Evolutionary conservation across 2,113 vertebrate species (phyloP).

Genomic region (Copsychus sechellarum): DNA sequence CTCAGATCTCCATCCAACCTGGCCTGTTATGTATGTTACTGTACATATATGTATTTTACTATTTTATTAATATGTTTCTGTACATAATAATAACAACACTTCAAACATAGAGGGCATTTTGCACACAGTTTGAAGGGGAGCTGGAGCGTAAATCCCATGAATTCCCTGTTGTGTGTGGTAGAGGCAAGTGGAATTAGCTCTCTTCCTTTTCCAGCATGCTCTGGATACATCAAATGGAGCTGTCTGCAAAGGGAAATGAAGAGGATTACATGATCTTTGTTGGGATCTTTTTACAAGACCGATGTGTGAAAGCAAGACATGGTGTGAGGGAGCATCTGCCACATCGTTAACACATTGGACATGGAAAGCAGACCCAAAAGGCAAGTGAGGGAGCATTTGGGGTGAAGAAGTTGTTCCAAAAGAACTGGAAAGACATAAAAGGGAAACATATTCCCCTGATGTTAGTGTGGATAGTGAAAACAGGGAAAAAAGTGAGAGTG

Average conservation of each 20-base stretch:
- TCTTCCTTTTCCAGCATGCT: constrained; percentile 7
- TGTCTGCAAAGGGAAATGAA: not conserved
- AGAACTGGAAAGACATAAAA: not conserved
- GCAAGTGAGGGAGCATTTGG: accelerated
- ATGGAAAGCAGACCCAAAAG: not conserved
- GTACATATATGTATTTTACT: not conserved
- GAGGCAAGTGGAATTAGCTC: not conserved
- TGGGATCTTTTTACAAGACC: not conserved
- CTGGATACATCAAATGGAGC: not conserved
- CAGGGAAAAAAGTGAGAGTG: not conserved
- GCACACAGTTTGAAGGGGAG: not conserved
- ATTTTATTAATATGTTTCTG: not conserved
- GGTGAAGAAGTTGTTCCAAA: not conserved
- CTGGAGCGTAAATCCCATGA: not conserved
- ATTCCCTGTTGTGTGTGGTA: not conserved
- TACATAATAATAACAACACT: not conserved
- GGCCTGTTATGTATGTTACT: not conserved
- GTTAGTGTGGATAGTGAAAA: not conserved
- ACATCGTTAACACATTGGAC: accelerated
- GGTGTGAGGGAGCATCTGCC: not conserved
- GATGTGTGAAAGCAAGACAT: not conserved
- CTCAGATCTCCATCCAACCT: not conserved
- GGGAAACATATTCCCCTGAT: not conserved
- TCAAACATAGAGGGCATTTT: not conserved
- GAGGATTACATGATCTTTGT: constrained; percentile 1